Percentiles rank a stretch among this genome's conserved stretches.
phyloP scores from a whole-genome alignment of 23 tunicate species.

The Ascidia mentula region DNA sequence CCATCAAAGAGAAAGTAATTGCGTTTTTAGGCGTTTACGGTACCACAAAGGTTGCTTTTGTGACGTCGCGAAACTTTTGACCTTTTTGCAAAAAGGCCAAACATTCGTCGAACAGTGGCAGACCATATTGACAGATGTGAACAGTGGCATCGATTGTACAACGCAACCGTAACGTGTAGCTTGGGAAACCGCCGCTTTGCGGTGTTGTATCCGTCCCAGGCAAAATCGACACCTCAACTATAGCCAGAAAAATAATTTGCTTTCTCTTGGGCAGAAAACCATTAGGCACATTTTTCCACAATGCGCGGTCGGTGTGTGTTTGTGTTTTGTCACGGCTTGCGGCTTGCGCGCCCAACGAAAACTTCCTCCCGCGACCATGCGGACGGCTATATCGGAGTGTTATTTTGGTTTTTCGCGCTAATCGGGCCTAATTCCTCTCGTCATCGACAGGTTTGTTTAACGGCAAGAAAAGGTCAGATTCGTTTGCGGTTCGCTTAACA shows the following conservation, averaged over 20 bases:
- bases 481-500: no score
- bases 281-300: slow-evolving; percentile 5
- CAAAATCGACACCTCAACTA: background rate
- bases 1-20: no score
- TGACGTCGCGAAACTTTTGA: background rate
- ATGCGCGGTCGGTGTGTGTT: background rate
- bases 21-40: background rate
- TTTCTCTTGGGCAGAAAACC: background rate
- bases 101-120: slow-evolving; percentile 3
- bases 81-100: background rate
- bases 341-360: background rate
- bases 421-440: background rate
- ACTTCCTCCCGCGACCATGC: background rate
- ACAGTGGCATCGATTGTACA: background rate
- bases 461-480: background rate
- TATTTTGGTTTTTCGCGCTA: slow-evolving; percentile 4
- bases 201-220: background rate
- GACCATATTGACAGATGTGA: background rate
- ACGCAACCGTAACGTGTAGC: background rate
- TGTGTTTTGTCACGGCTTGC: background rate
- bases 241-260: background rate
- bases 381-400: background rate
- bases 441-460: background rate
- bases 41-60: background rate
- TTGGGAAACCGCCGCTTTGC: background rate